phyloP scores from a whole-genome alignment of 1,140 invertebrate genomes.

The Branchinecta lindahli region DNA sequence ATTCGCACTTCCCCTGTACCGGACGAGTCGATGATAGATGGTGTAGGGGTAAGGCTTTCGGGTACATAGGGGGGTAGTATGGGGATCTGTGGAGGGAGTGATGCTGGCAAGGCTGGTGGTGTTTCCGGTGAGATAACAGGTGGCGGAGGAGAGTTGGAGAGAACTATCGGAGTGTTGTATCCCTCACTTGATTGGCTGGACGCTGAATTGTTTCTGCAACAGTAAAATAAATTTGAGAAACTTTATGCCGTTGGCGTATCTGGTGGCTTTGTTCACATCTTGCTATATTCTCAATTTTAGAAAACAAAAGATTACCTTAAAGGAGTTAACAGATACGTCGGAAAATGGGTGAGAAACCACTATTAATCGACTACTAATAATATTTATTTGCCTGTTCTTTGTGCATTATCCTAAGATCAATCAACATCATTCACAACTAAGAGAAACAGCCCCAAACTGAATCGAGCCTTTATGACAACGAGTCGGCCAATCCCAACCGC shows the following conservation, averaged over 20 bases:
- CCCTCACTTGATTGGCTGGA: constrained; percentile 8
- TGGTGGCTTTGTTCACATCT: too few species aligned
- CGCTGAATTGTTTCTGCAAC: not conserved
- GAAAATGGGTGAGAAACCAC: too few species aligned
- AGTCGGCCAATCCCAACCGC: too few species aligned
- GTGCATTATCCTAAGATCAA: too few species aligned
- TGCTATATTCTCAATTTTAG: too few species aligned
- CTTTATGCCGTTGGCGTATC: not conserved
- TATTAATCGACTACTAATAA: too few species aligned
- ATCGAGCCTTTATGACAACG: too few species aligned
- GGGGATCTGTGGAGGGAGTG: constrained; percentile 1
- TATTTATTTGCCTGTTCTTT: too few species aligned
- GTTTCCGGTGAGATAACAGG: not conserved
- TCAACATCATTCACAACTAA: too few species aligned
- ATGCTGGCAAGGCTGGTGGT: constrained; percentile 9
- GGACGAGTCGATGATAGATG: not conserved
- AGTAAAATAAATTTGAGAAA: not conserved
- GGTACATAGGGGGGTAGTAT: not conserved
- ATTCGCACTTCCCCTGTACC: constrained; percentile 24
- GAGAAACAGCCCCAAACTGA: too few species aligned
- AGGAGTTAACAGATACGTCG: too few species aligned
- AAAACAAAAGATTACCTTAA: too few species aligned
- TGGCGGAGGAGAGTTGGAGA: not conserved
- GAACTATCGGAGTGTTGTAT: not conserved
- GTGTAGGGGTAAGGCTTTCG: not conserved